These are phyloP conservation scores for Epistrophe grossulariae DNA, from an alignment of 2,888 invertebrate species.

Conservation along the genomic window DNA sequence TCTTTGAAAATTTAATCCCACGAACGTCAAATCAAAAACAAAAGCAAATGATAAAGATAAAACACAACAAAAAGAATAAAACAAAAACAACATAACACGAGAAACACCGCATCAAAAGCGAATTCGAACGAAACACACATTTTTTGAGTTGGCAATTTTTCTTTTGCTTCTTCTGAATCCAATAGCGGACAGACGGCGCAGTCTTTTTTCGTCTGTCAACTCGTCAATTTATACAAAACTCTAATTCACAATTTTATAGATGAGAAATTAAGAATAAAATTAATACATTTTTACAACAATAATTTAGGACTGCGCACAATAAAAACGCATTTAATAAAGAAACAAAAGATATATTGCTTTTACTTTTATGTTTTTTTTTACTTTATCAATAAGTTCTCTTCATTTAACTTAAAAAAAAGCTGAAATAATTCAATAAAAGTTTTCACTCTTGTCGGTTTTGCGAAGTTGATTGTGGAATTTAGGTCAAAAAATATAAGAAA, in stretches of 20 bases:
- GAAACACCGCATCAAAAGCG: conserved; percentile 45
- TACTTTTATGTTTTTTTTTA: background rate
- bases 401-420: background rate
- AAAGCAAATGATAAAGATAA: background rate
- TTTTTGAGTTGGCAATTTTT: conserved; percentile 58
- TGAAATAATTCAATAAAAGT: conserved; percentile 45
- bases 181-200: conserved; percentile 41
- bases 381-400: background rate
- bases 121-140: conserved; percentile 48
- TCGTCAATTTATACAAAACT: conserved; percentile 36
- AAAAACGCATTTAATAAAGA: conserved; percentile 26
- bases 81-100: conserved; percentile 2
- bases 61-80: conserved; percentile 8
- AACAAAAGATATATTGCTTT: background rate
- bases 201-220: conserved; percentile 67
- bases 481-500: conserved; percentile 70
- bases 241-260: background rate
- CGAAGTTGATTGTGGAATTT: conserved; percentile 46
- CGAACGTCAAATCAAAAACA: background rate
- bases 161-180: conserved; percentile 25
- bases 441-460: conserved; percentile 10
- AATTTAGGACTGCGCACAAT: conserved; percentile 38
- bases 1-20: background rate
- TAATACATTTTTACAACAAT: background rate
- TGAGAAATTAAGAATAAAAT: background rate